Evolutionary conservation across 2,113 vertebrate genomes (phyloP).

Genomic region (Lichenostomus cassidix): DNA sequence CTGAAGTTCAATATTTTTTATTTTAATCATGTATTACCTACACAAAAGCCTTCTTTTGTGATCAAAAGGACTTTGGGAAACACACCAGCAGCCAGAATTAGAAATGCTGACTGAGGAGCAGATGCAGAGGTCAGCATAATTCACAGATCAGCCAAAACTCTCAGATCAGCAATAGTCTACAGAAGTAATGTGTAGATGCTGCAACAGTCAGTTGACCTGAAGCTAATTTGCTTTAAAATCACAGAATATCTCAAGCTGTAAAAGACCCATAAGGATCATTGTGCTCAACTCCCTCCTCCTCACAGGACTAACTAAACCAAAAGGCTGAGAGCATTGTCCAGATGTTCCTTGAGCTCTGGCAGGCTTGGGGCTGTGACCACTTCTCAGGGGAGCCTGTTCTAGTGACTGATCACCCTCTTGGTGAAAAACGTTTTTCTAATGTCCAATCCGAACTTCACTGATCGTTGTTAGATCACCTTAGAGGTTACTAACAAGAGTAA

Average conservation of each 20-base stretch:
- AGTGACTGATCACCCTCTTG: background rate
- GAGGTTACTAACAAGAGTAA: background rate
- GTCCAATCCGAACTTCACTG: background rate
- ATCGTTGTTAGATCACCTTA: background rate
- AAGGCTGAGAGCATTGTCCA: background rate
- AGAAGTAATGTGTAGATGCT: background rate
- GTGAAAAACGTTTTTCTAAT: background rate
- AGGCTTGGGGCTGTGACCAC: background rate
- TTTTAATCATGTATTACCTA: background rate
- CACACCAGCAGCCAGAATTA: background rate
- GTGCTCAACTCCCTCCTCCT: background rate
- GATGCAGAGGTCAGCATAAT: background rate
- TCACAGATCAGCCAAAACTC: background rate
- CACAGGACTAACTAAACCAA: background rate
- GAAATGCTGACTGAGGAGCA: background rate
- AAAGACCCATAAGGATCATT: background rate
- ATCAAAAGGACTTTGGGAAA: background rate
- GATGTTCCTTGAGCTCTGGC: background rate
- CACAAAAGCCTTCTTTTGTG: background rate
- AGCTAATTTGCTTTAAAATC: background rate
- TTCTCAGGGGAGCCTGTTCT: background rate
- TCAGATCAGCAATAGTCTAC: background rate
- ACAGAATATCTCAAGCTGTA: background rate
- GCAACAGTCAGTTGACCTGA: background rate
- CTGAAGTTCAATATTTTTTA: background rate